These are phyloP conservation scores for Cephus pygmeus DNA, from an alignment of 2,888 invertebrate genomes.

Conservation along the genomic window DNA sequence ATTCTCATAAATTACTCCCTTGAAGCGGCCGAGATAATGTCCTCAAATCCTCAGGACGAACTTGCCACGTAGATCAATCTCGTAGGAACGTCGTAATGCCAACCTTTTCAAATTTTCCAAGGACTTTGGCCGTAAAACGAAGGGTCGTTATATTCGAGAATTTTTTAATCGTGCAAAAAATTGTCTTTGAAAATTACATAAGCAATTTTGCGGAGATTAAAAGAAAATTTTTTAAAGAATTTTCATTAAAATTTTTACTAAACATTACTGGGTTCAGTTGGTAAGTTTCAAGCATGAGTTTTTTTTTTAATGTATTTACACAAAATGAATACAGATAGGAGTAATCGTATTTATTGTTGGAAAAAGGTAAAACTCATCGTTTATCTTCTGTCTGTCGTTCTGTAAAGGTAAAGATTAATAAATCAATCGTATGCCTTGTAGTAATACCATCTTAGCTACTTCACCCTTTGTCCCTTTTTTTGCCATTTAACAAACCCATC, in stretches of 20 bases:
- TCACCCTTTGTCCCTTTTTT: neutral
- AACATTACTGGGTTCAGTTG: neutral
- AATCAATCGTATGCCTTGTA: neutral
- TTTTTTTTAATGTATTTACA: neutral
- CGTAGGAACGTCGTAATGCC: slow-evolving; percentile 4
- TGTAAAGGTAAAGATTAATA: neutral
- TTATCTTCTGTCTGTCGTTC: neutral
- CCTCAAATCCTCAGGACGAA: slow-evolving; percentile 53
- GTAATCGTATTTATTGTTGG: neutral
- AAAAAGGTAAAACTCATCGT: neutral
- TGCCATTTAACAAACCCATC: neutral
- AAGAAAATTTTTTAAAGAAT: neutral
- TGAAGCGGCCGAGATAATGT: slow-evolving; percentile 52
- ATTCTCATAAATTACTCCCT: slow-evolving; percentile 48
- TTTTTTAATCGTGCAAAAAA: neutral
- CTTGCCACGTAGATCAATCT: slow-evolving; percentile 51
- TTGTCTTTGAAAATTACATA: neutral
- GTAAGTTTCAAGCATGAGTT: neutral
- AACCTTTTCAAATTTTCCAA: neutral
- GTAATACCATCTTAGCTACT: too few relatives aligned
- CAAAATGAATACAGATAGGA: neutral
- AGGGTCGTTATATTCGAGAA: neutral
- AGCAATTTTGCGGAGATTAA: neutral
- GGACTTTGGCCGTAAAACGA: neutral
- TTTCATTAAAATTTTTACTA: neutral